Evolutionary conservation across 2,113 vertebrate genomes (phyloP), one percentile per base, ranked within the genome.

Genomic region (Accipiter cooperii): DNA sequence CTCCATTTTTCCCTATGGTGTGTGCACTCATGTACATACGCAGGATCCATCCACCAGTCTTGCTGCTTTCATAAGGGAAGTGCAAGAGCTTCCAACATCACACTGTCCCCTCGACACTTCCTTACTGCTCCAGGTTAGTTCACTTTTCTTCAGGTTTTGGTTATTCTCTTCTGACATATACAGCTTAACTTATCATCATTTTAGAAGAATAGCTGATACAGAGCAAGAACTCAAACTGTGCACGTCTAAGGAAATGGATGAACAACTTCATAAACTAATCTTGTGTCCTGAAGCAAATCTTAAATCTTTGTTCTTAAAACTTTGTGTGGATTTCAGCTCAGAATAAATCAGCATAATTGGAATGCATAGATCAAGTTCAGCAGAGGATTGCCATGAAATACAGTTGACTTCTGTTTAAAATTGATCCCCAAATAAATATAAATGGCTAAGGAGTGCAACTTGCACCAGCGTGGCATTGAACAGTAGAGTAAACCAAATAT

Each of bases 11-110:
- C 28, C 11, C 10, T 49, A 0, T 17, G 17, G 14, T 57, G 17
- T 17, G 6, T 42, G 20, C 17, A 38, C 4, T 52, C 9, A 8
- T 0, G 2, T 15, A n/a, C 17, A 12, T 7, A 25, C 0, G 2
- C 18, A 57, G 44, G 22, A 74, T 49, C 25, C 40, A 49, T 33
- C 18, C 16, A 6, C 3, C 12, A 6, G 13, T 74, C 14, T 78
- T 47, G 8, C 8, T 89, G 34, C 2, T 81, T 74, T 66, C 12
- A 4, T 44, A 49, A 54, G 12, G 19, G 16, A 40, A 61, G 25
- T 2, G 1, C 0, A 9, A 78, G 61, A 49, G 1, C 19, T 87
- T 89, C 17, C 61, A 89, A 19, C 7, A n/a, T 22, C 17, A 29
- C 14, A 5, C 1, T 58, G 5, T 44, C 5, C 29, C 29, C 28